Evolutionary conservation across 2,797 vertebrate genomes (phyloP).

Genomic region (Varecia variegata): DNA sequence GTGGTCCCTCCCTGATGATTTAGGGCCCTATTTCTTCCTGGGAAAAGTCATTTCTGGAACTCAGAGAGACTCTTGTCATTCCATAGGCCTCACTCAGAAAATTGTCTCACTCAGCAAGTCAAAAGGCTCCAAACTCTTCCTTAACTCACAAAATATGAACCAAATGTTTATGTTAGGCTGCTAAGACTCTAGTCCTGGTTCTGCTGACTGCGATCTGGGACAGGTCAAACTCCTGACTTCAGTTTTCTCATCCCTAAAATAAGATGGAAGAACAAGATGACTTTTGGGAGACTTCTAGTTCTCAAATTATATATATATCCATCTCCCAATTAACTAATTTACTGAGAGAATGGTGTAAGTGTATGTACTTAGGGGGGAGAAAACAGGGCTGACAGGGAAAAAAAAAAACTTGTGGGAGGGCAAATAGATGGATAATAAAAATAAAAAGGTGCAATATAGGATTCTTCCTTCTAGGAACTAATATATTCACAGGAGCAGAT

Average conservation of each 20-base stretch:
- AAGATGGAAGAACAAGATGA: conserved; percentile 23
- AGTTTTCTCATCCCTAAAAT: conserved; percentile 19
- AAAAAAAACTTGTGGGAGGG: not conserved
- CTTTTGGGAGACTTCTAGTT: not conserved
- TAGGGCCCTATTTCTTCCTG: not conserved
- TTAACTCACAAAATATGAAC: conserved; percentile 46
- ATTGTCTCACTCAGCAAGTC: not conserved
- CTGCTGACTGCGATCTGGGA: not conserved
- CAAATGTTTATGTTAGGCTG: not conserved
- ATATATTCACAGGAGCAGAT: not conserved
- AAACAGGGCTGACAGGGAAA: conserved; percentile 11
- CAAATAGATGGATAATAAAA: not conserved
- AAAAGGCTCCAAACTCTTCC: conserved; percentile 29
- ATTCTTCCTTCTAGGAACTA: conserved; percentile 33
- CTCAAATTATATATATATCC: not conserved
- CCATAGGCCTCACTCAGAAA: not conserved
- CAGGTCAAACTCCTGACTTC: not conserved
- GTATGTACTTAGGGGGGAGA: not conserved
- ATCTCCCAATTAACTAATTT: not conserved
- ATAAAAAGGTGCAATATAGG: not conserved
- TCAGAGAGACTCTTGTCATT: not conserved
- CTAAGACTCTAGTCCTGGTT: not conserved
- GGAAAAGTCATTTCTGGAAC: not conserved
- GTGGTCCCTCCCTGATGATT: not conserved
- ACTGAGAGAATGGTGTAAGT: not conserved